Percentiles rank a stretch among this genome's conserved stretches.
phyloP scores from a whole-genome alignment of 2,797 vertebrate species.

The Chelidonichthys spinosus region DNA sequence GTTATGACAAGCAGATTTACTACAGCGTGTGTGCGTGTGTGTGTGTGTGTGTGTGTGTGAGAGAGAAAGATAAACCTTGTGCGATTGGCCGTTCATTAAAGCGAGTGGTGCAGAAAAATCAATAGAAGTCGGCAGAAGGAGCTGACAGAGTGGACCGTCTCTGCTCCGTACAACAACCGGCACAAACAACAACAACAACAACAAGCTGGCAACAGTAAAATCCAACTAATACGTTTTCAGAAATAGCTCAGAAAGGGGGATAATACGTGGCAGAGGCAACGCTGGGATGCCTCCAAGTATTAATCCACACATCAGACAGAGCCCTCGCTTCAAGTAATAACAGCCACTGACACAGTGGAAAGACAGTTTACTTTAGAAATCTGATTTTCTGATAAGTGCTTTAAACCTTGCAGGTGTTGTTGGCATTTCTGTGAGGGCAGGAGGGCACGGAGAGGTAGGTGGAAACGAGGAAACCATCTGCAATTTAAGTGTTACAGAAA shows the following conservation, averaged over 20 bases:
- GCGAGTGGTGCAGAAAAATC: slow-evolving; percentile 80
- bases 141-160: slow-evolving; percentile 68
- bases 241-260: slow-evolving; percentile 20
- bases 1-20: slow-evolving; percentile 69
- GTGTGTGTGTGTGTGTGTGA: slow-evolving; percentile 10
- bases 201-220: slow-evolving; percentile 54
- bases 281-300: slow-evolving; percentile 33
- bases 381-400: slow-evolving; percentile 31
- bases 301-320: slow-evolving; percentile 34
- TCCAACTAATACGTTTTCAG: slow-evolving; percentile 49
- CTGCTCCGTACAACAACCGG: slow-evolving; percentile 38
- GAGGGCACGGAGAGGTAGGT: neutral
- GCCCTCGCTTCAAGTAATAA: slow-evolving; percentile 34
- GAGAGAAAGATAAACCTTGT: slow-evolving; percentile 68
- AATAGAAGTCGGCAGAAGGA: slow-evolving; percentile 68
- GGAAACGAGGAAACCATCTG: slow-evolving; percentile 10
- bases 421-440: slow-evolving; percentile 38
- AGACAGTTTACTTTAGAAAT: slow-evolving; percentile 41
- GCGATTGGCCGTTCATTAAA: slow-evolving; percentile 75
- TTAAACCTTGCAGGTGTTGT: neutral
- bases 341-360: slow-evolving; percentile 23
- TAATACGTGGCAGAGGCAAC: slow-evolving; percentile 1
- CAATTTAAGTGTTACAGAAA: slow-evolving; percentile 21
- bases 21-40: slow-evolving; percentile 16
- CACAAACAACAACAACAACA: slow-evolving; percentile 48